Percentiles rank a stretch among this genome's conserved stretches.
These are phyloP conservation scores for Melangyna quadrimaculata DNA, from an alignment of 2,888 invertebrate genomes.

Conservation along the genomic window DNA sequence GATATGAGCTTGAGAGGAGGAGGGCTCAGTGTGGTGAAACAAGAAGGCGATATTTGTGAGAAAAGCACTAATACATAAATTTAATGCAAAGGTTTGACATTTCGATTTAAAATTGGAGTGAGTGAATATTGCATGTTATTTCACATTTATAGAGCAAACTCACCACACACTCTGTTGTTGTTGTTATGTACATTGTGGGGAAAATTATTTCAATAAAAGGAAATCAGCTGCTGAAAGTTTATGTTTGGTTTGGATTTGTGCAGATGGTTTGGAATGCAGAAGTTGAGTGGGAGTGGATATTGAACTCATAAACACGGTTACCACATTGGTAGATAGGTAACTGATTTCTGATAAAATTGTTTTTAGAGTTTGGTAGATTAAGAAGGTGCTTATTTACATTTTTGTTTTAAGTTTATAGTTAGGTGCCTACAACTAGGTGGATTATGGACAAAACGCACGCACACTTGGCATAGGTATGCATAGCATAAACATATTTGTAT, in stretches of 20 bases:
- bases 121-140: neutral
- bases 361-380: no score
- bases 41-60: neutral
- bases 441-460: no score
- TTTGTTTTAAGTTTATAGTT: no score
- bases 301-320: neutral
- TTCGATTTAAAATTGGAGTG: slow-evolving; percentile 23
- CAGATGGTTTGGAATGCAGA: neutral
- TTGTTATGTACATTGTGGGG: neutral
- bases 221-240: neutral
- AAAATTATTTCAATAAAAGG: neutral
- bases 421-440: no score
- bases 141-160: slow-evolving; percentile 3
- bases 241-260: neutral
- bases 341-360: no score
- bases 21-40: neutral
- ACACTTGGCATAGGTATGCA: no score
- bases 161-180: neutral
- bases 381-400: no score
- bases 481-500: no score
- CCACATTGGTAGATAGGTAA: neutral
- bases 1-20: neutral
- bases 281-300: neutral
- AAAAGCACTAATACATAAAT: slow-evolving; percentile 12
- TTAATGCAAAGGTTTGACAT: slow-evolving; percentile 40